These are phyloP conservation scores for Marcusenius ussheri DNA, from an alignment of 2,113 vertebrate species.

Conservation along the genomic window DNA sequence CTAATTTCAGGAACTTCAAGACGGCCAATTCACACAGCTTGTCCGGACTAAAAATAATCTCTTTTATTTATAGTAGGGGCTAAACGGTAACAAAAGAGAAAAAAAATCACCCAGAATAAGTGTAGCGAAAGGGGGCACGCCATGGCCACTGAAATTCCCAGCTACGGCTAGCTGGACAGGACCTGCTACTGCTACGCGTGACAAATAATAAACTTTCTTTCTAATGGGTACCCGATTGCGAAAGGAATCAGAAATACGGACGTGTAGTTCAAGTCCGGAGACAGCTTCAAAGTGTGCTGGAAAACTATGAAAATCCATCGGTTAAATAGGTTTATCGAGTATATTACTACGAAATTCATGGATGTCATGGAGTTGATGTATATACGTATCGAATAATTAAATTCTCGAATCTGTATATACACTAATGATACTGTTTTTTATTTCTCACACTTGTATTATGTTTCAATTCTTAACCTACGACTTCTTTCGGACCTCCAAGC, in stretches of 20 bases:
- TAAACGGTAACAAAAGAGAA: conserved; percentile 41
- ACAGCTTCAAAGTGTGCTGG: background rate
- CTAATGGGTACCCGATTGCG: background rate
- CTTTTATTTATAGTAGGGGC: conserved; percentile 56
- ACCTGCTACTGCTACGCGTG: conserved; percentile 1
- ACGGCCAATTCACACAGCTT: conserved; percentile 45
- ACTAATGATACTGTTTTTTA: background rate
- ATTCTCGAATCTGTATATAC: background rate
- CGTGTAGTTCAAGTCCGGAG: background rate
- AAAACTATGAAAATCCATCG: background rate
- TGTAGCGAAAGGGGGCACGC: conserved; percentile 31
- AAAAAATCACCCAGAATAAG: conserved; percentile 28
- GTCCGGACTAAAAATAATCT: conserved; percentile 51
- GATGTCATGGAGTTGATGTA: background rate
- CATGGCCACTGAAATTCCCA: conserved; percentile 17
- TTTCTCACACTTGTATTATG: background rate
- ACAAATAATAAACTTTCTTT: background rate
- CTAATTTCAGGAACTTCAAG: conserved; percentile 42
- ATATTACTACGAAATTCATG: background rate
- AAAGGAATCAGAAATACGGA: background rate
- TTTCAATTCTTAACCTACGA: background rate
- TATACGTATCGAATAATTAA: background rate
- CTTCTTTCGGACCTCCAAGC: background rate
- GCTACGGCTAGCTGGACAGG: background rate
- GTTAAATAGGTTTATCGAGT: background rate